Evolutionary conservation across 2,113 vertebrate genomes (phyloP), one percentile per base, ranked within the genome.

Genomic region (Orcinus orca): DNA sequence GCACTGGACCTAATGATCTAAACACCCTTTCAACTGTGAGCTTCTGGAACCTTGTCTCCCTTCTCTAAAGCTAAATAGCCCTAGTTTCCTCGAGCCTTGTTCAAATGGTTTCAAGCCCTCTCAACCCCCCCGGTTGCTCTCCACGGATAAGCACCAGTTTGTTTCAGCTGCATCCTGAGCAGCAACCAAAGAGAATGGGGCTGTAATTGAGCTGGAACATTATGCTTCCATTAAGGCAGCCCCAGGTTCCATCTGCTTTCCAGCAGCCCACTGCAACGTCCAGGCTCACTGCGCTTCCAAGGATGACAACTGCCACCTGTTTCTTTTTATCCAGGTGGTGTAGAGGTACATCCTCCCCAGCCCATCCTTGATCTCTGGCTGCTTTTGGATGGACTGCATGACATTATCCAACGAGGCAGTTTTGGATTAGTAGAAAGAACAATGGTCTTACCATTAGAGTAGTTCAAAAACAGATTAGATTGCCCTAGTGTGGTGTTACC

Each of bases 281-380:
- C 0, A 0, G 41, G 33, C 7, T 26, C 20, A 4, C 71, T 2
- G 38, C 1, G 2, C 26, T 41, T 41, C 68, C 36, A 5, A 93
- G n/a, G 20, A 63, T 23, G 55, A 65, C 44, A 25, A 55, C 9
- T 1, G 8, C 58, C 58, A 44, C 50, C 38, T 17, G 41, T 8
- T 17, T 38, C 47, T 63, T 53, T n/a, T 25, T 10, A 26, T 15
- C 36, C 1, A 3, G 0, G 23, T 0, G 12, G 17, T 17, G 4
- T 38, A 26, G 17, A 81, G 29, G 8, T 36, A 31, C 31, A 17
- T 12, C 44, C 14, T 65, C 25, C 55, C 33, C 2, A 1, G 81
- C 55, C 14, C 33, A 33, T 5, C 38, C 29, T 50, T 62, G 68
- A 63, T 58, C 80, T 31, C 2, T 8, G 33, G 70, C 1, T 83